Evolutionary conservation across 2,797 vertebrate genomes (phyloP), one percentile per base, ranked within the genome.

Genomic region (Clamator glandarius): DNA sequence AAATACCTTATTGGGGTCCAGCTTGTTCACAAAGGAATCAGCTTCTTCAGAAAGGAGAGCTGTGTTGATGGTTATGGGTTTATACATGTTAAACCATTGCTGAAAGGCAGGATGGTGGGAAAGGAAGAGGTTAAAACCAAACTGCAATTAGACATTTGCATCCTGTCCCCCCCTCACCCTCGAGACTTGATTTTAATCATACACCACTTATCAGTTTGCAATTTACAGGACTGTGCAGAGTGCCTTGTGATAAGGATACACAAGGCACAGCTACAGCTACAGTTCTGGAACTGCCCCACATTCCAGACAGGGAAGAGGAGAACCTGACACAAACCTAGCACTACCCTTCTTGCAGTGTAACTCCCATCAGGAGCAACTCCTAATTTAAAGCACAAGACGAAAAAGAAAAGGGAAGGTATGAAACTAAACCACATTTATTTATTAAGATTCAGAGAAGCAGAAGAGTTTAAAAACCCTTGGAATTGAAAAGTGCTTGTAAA

Each of bases 71-170:
- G 98, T 99, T 96, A 99, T 98, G 14, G 99, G 99, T 82, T 99
- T 99, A 96, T 99, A 99, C 97, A 99, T 98, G 79, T 98, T 99
- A 80, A 99, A 98, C 99, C 99, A 99, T 96, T 99, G 99, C 99
- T 99, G 98, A 64, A 95, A 95, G 89, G 87, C 51, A 95, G 80
- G 51, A 94, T 62, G 31, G 69, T 44, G 24, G 67, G 28, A 50
- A 91, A 95, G 11, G 39, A 93, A 52, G 5, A 94, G 28, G 50
- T 76, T 73, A 75, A 92, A 85, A 87, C 70, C 48, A 54, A 80
- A 55, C 29, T 61, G 39, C 41, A 79, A 26, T 69, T 25, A 67
- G 39, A 76, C 28, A 79, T 50, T 85, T 89, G 39, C 28, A 76
- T 35, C 16, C 24, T 59, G 35, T 44, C 82, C 24, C 48, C 48